Evolutionary conservation across 2,888 invertebrate species (phyloP).

Genomic region (Himalopsyche anomala): DNA sequence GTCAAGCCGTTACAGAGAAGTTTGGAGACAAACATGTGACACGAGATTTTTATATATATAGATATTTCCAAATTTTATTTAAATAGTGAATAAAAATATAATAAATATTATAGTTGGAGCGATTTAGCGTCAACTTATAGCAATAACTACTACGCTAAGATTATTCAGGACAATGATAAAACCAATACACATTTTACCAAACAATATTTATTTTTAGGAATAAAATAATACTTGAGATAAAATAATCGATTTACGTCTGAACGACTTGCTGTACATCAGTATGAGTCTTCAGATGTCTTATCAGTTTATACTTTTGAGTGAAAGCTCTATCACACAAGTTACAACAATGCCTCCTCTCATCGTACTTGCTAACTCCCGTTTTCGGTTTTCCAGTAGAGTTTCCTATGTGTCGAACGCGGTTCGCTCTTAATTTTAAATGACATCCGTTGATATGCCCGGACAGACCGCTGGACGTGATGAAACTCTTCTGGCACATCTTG

Average conservation of each 20-base stretch:
- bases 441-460: background rate
- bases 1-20: too few species aligned
- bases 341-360: constrained; percentile 16
- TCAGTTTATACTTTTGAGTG: constrained; percentile 27
- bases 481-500: constrained; percentile 23
- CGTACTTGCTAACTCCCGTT: background rate
- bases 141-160: too few species aligned
- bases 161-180: too few species aligned
- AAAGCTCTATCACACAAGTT: constrained; percentile 27
- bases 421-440: constrained; percentile 21
- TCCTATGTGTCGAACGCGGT: background rate
- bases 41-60: too few species aligned
- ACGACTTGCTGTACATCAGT: background rate
- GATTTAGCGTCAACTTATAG: too few species aligned
- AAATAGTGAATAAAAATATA: too few species aligned
- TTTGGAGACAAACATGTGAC: too few species aligned
- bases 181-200: too few species aligned
- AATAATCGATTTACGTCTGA: background rate
- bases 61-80: too few species aligned
- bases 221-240: too few species aligned
- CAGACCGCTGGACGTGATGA: constrained; percentile 11
- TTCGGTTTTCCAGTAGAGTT: background rate
- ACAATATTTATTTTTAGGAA: too few species aligned
- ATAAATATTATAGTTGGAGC: too few species aligned
- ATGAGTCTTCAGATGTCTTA: background rate